Evolutionary conservation across 2,797 vertebrate genomes (phyloP), one percentile per base, ranked within the genome.

Genomic region (Philypnodon macrostomus): DNA sequence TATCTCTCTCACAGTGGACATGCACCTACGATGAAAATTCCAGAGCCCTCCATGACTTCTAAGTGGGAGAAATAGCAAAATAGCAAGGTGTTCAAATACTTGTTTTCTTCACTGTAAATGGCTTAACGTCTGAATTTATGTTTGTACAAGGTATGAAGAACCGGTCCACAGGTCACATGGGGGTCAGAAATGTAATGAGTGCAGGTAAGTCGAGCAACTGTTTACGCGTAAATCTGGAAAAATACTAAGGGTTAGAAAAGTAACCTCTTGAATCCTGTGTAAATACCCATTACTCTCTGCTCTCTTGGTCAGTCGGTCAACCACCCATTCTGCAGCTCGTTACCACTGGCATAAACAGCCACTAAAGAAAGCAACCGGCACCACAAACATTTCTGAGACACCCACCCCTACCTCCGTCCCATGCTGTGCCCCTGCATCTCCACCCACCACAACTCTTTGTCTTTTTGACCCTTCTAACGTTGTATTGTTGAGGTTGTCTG

Each of bases 271-370:
- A 48, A 56, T 47, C 37, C 50, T 65, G 65, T 54, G 63, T 59
- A 80, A 85, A 82, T 60, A 81, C 17, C 17, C 40, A 52, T 72
- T 64, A 53, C 52, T 83, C 52, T 70, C 31, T 47, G 63, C 57
- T 36, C 41, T 38, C 55, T 46, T 18, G 7, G 54, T 35, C 44
- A 40, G 57, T 42, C 17, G 5, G 54, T 35, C 4, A 33, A 40
- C 65, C 14, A 19, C 47, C 52, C 37, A 32, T 4, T 0, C 56
- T 65, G 64, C 52, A 59, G 63, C 70, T 70, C 16, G 7, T 76
- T 73, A 73, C 62, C 60, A 39, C 66, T 36, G 60, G 53, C 36
- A 70, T 80, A 83, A 85, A 84, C 81, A 82, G 52, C 49, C 2
- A 50, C 54, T 54, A 73, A 76, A 81, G 62, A 78, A 64, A 75